These are phyloP conservation scores for Leptinotarsa undecemlineata DNA, from an alignment of 1,140 invertebrate genomes.

Conservation along the genomic window DNA sequence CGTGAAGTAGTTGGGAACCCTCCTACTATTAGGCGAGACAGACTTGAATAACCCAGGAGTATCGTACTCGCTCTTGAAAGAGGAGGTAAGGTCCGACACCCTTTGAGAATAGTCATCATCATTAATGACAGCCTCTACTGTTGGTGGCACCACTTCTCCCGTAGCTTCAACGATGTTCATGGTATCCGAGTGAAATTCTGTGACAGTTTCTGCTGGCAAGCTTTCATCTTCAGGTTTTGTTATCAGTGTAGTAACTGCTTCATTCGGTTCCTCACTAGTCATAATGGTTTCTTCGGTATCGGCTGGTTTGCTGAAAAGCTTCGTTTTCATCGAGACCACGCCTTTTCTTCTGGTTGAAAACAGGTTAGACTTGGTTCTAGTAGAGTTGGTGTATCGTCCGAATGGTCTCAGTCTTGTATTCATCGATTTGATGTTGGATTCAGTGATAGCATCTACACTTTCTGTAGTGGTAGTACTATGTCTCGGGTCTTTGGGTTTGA, in stretches of 20 bases:
- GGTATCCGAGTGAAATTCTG: slow-evolving; percentile 16
- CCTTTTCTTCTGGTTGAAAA: background rate
- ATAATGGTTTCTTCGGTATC: slow-evolving; percentile 28
- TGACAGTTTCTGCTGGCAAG: slow-evolving; percentile 11
- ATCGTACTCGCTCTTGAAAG: slow-evolving; percentile 63
- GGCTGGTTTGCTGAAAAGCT: background rate
- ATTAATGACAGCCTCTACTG: slow-evolving; percentile 41
- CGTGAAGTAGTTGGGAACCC: slow-evolving; percentile 64
- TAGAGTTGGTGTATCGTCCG: slow-evolving; percentile 31
- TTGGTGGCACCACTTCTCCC: slow-evolving; percentile 31
- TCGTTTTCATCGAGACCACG: background rate
- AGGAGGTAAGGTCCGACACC: slow-evolving; percentile 63
- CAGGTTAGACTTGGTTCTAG: background rate
- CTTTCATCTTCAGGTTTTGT: slow-evolving; percentile 27
- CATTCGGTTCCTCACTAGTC: slow-evolving; percentile 39
- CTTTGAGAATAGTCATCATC: slow-evolving; percentile 57
- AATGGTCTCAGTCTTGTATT: slow-evolving; percentile 51
- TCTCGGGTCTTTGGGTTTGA: slow-evolving; percentile 51
- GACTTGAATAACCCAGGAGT: slow-evolving; percentile 62
- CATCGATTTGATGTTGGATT: slow-evolving; percentile 43
- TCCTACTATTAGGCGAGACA: slow-evolving; percentile 53
- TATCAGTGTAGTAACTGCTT: slow-evolving; percentile 12
- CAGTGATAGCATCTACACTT: slow-evolving; percentile 33
- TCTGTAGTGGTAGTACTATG: slow-evolving; percentile 33
- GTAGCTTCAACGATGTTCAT: background rate